A percentile compares a stretch with the other conserved stretches of the same genome.
Conservation (phyloP, 2,797 vertebrate species). For the Amblyopsis hoosieri region DNA sequence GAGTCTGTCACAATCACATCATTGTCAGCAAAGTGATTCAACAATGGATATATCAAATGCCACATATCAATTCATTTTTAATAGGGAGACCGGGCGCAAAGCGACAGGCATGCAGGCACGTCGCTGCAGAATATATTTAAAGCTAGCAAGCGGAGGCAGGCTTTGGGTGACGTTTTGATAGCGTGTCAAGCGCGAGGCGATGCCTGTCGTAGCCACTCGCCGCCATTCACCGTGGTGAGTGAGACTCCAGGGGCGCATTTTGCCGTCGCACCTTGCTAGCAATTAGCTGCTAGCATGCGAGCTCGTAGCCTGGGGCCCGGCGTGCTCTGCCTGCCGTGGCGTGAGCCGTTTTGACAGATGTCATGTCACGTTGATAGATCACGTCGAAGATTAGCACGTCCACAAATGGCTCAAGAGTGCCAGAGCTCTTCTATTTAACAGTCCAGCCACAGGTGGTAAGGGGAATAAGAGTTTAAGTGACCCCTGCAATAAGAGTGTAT, state of each 20-base stretch:
- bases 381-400: constrained; percentile 10
- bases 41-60: constrained; percentile 64
- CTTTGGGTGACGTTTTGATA: constrained; percentile 41
- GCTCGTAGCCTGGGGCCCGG: constrained; percentile 1
- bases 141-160: constrained; percentile 20
- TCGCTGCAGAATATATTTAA: constrained; percentile 35
- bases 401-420: constrained; percentile 42
- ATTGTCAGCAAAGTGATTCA: constrained; percentile 58
- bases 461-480: neutral
- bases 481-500: no score
- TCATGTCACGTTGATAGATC: constrained; percentile 44
- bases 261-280: constrained; percentile 34
- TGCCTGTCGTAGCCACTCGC: constrained; percentile 66
- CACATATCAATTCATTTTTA: constrained; percentile 67
- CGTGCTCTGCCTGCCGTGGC: constrained; percentile 13
- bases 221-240: constrained; percentile 53
- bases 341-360: constrained; percentile 54
- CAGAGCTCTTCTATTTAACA: constrained; percentile 31
- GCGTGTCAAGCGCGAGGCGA: constrained; percentile 50
- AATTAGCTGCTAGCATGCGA: neutral
- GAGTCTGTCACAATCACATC: constrained; percentile 69
- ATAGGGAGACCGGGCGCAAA: constrained; percentile 40
- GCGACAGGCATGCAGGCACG: constrained; percentile 29
- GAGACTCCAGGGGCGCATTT: constrained; percentile 34
- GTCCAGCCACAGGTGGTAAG: constrained; percentile 21